Evolutionary conservation across 2,888 invertebrate genomes (phyloP), one percentile per base, ranked within the genome.

Genomic region (Lasius fuliginosus): DNA sequence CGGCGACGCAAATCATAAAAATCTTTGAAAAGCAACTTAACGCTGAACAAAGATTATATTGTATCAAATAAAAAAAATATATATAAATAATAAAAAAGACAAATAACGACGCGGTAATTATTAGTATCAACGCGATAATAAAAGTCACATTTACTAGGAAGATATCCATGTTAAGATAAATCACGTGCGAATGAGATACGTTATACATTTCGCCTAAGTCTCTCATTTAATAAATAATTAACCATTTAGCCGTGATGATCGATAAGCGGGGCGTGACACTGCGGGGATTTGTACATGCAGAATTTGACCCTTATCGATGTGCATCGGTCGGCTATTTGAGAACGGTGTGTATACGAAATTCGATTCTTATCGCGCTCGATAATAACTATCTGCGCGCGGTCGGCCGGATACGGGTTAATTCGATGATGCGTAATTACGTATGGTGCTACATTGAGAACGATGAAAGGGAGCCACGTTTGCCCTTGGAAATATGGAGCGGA

Each of bases 181-280:
- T 36, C 74, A 36, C 60, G 73, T 36, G 74, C 79, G 60, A 81
- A 73, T 73, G 79, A 73, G 79, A 79, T 79, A 79, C 8, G 49
- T 53, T 53, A 53, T 53, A n/a, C n/a, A 53, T 53, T 53, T 5
- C 49, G 49, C n/a, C 8, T 56, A 79, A 79, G 73, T 81, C 74
- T 46, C 74, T 68, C n/a, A 60, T 73, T 81, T 81, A 81, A 81
- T 71, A 79, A 79, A 79, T 74, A 71, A 81, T 81, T 81, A 81
- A 36, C 79, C 46, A 46, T 81, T 73, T 73, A 73, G 46, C 73
- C 36, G 74, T 81, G 8, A 73, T 73, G 74, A 81, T 81, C 79
- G 79, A 81, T 81, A 81, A 81, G 46, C 74, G 33, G 27, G 9
- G 23, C 74, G 36, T 46, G 74, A 46, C 74, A 60, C 58, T 53